A percentile compares a stretch with the other conserved stretches of the same genome.
Conservation (phyloP, 2,888 invertebrate genomes). For the Entomobrya multifasciata region DNA sequence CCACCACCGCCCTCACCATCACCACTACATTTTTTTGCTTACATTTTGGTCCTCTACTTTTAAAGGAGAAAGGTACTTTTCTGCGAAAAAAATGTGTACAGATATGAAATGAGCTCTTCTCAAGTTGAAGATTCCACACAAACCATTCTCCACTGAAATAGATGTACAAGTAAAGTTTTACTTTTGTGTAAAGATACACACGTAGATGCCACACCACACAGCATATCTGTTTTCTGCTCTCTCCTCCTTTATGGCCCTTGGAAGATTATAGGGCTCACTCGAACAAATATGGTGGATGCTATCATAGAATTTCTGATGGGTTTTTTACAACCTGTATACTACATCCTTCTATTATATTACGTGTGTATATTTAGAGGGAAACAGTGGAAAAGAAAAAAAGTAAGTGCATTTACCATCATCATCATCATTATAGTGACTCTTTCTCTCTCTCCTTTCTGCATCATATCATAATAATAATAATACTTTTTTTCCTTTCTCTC, state of each 20-base stretch:
- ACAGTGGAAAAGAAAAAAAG: too few relatives aligned
- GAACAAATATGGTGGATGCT: conserved; percentile 65
- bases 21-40: conserved; percentile 7
- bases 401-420: conserved; percentile 47
- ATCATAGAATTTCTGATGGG: conserved; percentile 62
- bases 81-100: neutral
- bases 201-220: too few relatives aligned
- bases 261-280: conserved; percentile 62
- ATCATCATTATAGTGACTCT: conserved; percentile 41
- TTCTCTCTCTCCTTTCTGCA: conserved; percentile 48
- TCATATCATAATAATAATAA: conserved; percentile 56
- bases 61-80: neutral
- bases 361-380: conserved; percentile 34
- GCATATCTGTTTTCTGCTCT: neutral
- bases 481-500: conserved; percentile 5
- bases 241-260: conserved; percentile 23
- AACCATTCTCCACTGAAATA: neutral
- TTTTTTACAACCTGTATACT: conserved; percentile 65
- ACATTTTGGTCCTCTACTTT: neutral
- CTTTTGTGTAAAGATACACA: too few relatives aligned
- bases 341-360: neutral
- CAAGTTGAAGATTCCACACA: neutral
- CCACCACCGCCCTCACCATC: neutral
- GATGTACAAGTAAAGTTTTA: neutral
- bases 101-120: neutral